Conservation (phyloP, 2,888 invertebrate species). For the Eristalinus sepulchralis region DNA sequence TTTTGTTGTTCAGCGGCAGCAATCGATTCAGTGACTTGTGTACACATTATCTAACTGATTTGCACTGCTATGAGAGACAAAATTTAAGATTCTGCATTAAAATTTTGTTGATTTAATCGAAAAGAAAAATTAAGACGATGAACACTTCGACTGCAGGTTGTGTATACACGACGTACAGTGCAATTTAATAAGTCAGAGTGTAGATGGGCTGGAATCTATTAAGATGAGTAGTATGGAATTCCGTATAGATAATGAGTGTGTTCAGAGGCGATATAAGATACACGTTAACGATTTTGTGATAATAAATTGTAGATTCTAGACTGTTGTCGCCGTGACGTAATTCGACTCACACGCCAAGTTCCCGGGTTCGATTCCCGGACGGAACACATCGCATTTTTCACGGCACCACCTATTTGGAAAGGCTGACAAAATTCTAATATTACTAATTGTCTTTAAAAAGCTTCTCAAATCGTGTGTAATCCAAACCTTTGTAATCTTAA, state of each 20-base stretch:
- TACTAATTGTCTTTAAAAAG: too few species aligned
- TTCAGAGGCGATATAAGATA: background rate
- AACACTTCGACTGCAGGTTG: constrained; percentile 63
- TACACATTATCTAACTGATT: constrained; percentile 65
- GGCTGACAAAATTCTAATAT: too few species aligned
- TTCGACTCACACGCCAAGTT: too few species aligned
- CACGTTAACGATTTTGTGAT: too few species aligned
- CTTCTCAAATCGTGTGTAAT: too few species aligned
- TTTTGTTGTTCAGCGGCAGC: constrained; percentile 57
- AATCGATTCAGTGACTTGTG: constrained; percentile 49
- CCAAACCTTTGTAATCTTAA: too few species aligned
- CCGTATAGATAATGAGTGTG: background rate
- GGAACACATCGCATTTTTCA: too few species aligned
- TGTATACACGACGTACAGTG: constrained; percentile 67
- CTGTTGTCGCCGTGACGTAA: too few species aligned
- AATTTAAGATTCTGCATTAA: constrained; percentile 50
- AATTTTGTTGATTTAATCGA: constrained; percentile 53
- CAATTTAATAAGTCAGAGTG: background rate
- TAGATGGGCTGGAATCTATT: constrained; percentile 41
- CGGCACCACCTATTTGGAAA: too few species aligned
- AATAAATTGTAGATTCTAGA: too few species aligned
- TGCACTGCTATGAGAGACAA: constrained; percentile 46
- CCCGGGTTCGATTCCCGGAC: too few species aligned
- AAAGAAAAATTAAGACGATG: constrained; percentile 59
- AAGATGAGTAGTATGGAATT: constrained; percentile 16